Evolutionary conservation across 2,888 invertebrate species (phyloP).

Genomic region (Torymus texanus): DNA sequence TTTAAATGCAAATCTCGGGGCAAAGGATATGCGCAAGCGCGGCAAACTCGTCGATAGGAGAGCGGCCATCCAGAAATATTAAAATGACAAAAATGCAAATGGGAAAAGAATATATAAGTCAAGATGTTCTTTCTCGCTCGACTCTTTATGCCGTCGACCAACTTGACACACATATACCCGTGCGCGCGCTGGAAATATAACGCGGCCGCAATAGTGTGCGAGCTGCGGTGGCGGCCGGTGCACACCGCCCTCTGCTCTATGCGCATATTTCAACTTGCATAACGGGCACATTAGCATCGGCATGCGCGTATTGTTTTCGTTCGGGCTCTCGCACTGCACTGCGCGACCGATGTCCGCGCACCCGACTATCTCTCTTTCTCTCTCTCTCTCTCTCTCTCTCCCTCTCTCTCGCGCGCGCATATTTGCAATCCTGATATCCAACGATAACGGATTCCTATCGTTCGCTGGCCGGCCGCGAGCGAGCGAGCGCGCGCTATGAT

Average conservation of each 20-base stretch:
- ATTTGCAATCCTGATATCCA: slow-evolving; percentile 69
- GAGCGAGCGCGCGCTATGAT: slow-evolving; percentile 51
- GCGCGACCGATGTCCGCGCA: slow-evolving; percentile 17
- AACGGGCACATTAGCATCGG: slow-evolving; percentile 65
- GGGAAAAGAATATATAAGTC: not conserved
- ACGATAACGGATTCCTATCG: slow-evolving; percentile 69
- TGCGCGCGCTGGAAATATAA: slow-evolving; percentile 3
- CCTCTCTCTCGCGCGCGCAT: slow-evolving; percentile 47
- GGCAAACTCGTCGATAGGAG: no score
- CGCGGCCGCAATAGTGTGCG: not conserved
- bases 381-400: no score
- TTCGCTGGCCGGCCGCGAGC: slow-evolving; percentile 37
- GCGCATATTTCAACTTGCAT: slow-evolving; percentile 51
- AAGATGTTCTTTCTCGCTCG: slow-evolving; percentile 15
- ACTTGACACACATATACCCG: slow-evolving; percentile 35
- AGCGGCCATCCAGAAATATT: not conserved
- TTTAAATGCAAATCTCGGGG: not conserved
- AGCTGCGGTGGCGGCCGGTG: not conserved
- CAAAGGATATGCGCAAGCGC: no score
- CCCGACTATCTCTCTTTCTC: no score
- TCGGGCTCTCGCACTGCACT: slow-evolving; percentile 46
- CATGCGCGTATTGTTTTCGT: slow-evolving; percentile 69
- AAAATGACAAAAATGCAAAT: slow-evolving; percentile 24
- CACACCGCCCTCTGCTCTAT: slow-evolving; percentile 41
- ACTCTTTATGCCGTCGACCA: slow-evolving; percentile 15